A percentile compares a stretch with the other conserved stretches of the same genome.
phyloP scores from a whole-genome alignment of 2,888 invertebrate species.

The Metallyticus violacea region DNA sequence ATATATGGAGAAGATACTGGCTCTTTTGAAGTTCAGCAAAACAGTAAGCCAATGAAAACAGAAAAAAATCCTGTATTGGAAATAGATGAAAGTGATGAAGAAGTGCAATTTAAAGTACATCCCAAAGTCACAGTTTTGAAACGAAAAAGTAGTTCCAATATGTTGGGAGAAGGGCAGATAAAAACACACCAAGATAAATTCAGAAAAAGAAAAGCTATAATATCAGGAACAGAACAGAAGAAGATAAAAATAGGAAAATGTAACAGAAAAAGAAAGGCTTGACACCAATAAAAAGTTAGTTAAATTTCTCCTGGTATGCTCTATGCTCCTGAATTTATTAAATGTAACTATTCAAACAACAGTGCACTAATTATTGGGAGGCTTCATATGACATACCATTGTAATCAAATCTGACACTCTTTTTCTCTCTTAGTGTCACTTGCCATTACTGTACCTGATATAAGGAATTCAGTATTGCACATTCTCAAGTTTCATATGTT shows the following conservation, averaged over 20 bases:
- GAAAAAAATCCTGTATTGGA: constrained; percentile 9
- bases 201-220: not conserved
- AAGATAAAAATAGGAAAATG: not conserved
- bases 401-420: too few relatives aligned
- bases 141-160: not conserved
- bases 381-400: too few relatives aligned
- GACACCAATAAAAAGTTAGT: not conserved
- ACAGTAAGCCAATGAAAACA: not conserved
- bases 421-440: too few relatives aligned
- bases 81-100: constrained; percentile 28
- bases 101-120: constrained; percentile 25
- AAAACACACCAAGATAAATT: not conserved
- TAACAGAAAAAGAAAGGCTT: not conserved
- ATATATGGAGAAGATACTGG: not conserved
- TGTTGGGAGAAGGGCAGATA: not conserved
- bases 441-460: too few relatives aligned
- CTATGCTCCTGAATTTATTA: not conserved
- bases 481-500: too few relatives aligned
- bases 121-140: constrained; percentile 18
- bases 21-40: not conserved
- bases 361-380: too few relatives aligned
- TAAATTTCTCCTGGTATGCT: not conserved
- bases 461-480: too few relatives aligned
- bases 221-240: not conserved
- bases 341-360: too few relatives aligned